Conservation (phyloP, 2,113 vertebrate species). For the Lasiurus cinereus region DNA sequence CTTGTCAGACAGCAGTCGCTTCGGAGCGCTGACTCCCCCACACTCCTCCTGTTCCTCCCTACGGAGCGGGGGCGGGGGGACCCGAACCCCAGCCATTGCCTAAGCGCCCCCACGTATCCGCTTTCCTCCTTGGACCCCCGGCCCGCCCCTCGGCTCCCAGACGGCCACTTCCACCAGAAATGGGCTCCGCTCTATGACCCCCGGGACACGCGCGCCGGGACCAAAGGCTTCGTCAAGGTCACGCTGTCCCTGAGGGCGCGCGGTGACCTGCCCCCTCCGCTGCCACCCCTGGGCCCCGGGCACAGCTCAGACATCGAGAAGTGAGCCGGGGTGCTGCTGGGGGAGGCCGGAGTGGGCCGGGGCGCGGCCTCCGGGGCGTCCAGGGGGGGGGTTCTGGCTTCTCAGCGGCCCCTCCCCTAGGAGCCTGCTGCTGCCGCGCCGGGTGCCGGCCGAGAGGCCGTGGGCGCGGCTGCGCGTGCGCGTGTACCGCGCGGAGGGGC, state of each 20-base stretch:
- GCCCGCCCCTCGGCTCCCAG: constrained; percentile 81
- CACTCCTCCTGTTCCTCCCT: neutral
- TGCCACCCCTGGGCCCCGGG: constrained; percentile 82
- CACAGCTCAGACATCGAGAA: constrained; percentile 93
- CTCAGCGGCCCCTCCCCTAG: constrained; percentile 81
- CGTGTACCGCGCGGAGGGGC: constrained; percentile 92
- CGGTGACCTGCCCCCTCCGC: constrained; percentile 88
- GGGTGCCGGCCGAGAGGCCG: constrained; percentile 91
- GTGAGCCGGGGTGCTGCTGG: constrained; percentile 82
- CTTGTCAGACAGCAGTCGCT: neutral
- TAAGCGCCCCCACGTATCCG: fast-evolving
- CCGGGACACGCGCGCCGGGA: constrained; percentile 91
- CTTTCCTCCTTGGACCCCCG: neutral
- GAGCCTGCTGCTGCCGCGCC: constrained; percentile 94
- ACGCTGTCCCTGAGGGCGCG: constrained; percentile 91
- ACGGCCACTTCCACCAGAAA: constrained; percentile 96
- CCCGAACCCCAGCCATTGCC: neutral
- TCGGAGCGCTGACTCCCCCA: neutral
- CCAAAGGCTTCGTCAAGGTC: constrained; percentile 96
- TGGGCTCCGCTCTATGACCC: constrained; percentile 97
- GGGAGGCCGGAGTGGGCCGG: fast-evolving
- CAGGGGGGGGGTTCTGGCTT: neutral
- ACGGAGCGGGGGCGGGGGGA: too few relatives aligned
- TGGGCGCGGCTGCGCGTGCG: constrained; percentile 94
- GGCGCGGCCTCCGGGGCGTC: neutral